Conservation (phyloP, 2,888 invertebrate species). For the Alentia gelatinosa region DNA sequence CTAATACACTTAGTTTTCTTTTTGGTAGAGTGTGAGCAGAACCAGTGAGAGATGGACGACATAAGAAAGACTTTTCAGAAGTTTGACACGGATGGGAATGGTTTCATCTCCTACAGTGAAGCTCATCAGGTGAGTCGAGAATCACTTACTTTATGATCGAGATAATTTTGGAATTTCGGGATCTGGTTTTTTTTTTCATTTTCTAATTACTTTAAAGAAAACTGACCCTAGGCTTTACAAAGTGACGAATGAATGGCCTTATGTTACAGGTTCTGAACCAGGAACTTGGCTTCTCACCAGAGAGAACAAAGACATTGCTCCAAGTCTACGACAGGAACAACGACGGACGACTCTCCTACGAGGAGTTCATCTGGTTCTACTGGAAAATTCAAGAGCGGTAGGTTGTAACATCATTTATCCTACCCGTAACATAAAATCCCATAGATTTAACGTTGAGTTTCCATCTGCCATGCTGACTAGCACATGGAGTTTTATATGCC, state of each 20-base stretch:
- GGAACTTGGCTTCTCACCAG: constrained; percentile 59
- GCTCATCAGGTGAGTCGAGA: constrained; percentile 58
- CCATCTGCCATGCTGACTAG: too few species aligned
- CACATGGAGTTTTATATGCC: too few species aligned
- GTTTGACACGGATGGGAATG: constrained; percentile 60
- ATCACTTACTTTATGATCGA: too few species aligned
- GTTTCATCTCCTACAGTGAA: constrained; percentile 57
- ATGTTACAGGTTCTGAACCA: constrained; percentile 57
- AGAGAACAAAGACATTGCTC: constrained; percentile 56
- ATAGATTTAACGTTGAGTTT: too few species aligned
- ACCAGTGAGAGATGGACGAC: constrained; percentile 53
- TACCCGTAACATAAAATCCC: too few species aligned
- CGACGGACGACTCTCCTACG: constrained; percentile 62
- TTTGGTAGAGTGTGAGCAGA: too few species aligned
- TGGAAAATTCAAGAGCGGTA: constrained; percentile 62
- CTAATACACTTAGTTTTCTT: too few species aligned
- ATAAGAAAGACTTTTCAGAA: constrained; percentile 57
- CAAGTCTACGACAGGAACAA: constrained; percentile 60
- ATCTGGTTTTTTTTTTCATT: too few species aligned
- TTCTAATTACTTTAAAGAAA: too few species aligned
- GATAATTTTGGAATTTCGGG: too few species aligned
- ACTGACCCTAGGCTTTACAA: too few species aligned
- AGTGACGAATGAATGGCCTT: too few species aligned
- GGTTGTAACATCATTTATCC: neutral
- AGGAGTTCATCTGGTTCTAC: constrained; percentile 65